Evolutionary conservation across 2,113 vertebrate genomes (phyloP).

Genomic region (Ciconia stormi): DNA sequence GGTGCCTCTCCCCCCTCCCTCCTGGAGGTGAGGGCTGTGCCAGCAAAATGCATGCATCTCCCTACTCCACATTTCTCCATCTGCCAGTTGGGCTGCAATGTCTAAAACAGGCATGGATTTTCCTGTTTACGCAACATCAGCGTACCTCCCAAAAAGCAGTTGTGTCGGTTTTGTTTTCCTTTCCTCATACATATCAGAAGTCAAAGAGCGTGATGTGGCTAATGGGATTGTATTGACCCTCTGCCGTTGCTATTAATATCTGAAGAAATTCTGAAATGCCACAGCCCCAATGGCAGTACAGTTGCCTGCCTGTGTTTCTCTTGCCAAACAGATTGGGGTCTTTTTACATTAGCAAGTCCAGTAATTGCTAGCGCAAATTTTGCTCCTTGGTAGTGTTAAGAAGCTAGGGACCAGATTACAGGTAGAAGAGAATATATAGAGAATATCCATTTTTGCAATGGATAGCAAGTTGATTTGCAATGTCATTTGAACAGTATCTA

Average conservation of each 20-base stretch:
- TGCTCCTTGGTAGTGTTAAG: not conserved
- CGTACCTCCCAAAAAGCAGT: not conserved
- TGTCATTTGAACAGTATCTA: not conserved
- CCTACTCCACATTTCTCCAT: not conserved
- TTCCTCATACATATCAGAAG: not conserved
- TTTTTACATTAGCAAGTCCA: not conserved
- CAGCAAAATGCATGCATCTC: not conserved
- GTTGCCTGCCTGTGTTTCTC: not conserved
- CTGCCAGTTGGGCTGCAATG: not conserved
- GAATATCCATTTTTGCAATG: not conserved
- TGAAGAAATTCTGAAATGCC: not conserved
- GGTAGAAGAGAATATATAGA: not conserved
- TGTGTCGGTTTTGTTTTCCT: not conserved
- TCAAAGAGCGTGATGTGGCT: not conserved
- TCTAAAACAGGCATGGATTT: not conserved
- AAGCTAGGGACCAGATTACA: not conserved
- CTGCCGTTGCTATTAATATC: not conserved
- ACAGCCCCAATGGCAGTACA: not conserved
- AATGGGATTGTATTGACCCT: slow-evolving; percentile 4
- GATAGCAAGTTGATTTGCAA: not conserved
- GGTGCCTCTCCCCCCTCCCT: not conserved
- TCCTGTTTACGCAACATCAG: not conserved
- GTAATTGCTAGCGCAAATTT: not conserved
- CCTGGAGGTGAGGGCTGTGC: not conserved
- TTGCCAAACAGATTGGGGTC: not conserved